Evolutionary conservation across 2,797 vertebrate genomes (phyloP).

Genomic region (Labroides dimidiatus): DNA sequence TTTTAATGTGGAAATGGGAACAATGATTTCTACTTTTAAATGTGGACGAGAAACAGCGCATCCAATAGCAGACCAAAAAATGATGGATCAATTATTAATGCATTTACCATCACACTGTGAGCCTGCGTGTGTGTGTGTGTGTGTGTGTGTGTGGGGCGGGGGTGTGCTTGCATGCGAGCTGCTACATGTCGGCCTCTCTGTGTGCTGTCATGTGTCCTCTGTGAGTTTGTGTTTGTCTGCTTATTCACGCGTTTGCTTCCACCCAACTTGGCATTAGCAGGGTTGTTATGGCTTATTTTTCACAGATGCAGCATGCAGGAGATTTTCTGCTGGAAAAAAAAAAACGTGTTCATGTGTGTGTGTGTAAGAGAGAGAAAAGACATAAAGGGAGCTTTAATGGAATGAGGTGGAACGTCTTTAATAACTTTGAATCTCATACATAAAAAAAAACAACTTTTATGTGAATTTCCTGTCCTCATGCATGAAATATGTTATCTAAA

Average conservation of each 20-base stretch:
- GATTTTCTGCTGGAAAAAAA: constrained; percentile 7
- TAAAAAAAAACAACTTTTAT: background rate
- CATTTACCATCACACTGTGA: constrained; percentile 72
- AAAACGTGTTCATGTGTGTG: background rate
- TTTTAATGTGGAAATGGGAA: constrained; percentile 85
- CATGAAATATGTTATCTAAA: background rate
- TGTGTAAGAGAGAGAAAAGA: constrained; percentile 13
- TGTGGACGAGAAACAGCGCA: constrained; percentile 78
- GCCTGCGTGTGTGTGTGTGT: constrained; percentile 27
- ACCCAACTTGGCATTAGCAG: constrained; percentile 58
- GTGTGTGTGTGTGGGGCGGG: constrained; percentile 22
- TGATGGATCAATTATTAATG: constrained; percentile 84
- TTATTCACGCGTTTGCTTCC: constrained; percentile 72
- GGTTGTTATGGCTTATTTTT: constrained; percentile 45
- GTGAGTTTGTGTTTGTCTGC: constrained; percentile 71
- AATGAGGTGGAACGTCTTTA: constrained; percentile 1
- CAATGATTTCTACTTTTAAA: constrained; percentile 85
- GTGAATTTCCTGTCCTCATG: background rate
- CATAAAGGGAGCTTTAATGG: background rate
- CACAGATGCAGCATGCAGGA: constrained; percentile 27
- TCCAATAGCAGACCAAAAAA: constrained; percentile 76
- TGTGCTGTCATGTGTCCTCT: constrained; percentile 64
- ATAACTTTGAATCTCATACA: constrained; percentile 1
- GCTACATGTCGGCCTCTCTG: constrained; percentile 55
- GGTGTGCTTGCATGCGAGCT: constrained; percentile 44